Base-by-base conservation (phyloP, 2,888 invertebrate genomes). In the Psococerastis gibbosa region DNA sequence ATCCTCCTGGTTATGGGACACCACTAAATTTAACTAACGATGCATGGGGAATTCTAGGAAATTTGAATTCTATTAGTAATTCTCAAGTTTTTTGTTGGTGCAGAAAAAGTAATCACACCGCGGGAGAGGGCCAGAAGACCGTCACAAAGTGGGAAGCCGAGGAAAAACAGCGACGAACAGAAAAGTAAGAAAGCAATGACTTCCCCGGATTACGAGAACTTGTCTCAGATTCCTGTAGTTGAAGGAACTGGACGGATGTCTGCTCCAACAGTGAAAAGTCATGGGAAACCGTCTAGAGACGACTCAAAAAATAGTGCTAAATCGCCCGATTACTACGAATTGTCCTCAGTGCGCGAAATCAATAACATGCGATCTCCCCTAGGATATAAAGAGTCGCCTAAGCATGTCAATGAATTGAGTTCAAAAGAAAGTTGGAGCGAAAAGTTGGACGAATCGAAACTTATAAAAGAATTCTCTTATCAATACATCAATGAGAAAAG, bases 381-480 rank as follows among this genome's bases (percentile, higher is more conserved):
- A 20, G 4, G 15, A 4, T 38, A 38, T 38, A 16, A 16, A 16
- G 16, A 18, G 17, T 35, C 41, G 6, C 22, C 41, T 1, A 5
- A 33, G 9, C 46, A 45, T 17, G 38, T 22, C 5, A 42, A 23
- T 3, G 41, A 41, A 32, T 18, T 44, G 46, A 46, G 33, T 17
- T 15, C 31, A 34, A 57, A 52, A 32, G 57, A 54, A 32, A 58
- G 57, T 45, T 61, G 56, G 57, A 56, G 53, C 22, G 50, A 54
- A 2, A 57, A 55, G 17, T 54, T 57, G 22, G 58, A 60, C 45
- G 62, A 62, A 48, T 57, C 59, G 27, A 54, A 56, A 15, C 54
- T 62, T 2, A 56, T 61, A 32, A 63, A 62, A 44, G 62, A 63
- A 42, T 61, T 60, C 46, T 61, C 63, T 0, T 62, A 62, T 46